Conservation (phyloP, 2,888 invertebrate species). For the Conus canariensis region DNA sequence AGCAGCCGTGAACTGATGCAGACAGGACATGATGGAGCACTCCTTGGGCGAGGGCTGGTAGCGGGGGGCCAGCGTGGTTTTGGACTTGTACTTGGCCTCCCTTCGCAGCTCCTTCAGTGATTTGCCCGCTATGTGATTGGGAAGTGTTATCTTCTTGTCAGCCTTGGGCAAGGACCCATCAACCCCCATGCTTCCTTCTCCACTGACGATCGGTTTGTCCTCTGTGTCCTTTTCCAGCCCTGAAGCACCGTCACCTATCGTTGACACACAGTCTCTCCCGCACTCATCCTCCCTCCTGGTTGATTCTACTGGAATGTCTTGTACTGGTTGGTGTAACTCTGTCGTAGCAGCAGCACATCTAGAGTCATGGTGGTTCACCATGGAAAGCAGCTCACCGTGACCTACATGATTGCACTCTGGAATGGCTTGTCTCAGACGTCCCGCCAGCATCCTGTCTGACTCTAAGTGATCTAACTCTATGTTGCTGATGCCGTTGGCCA, state of each 20-base stretch:
- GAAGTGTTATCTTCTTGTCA: not conserved
- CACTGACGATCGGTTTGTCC: not conserved
- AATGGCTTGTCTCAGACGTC: not conserved
- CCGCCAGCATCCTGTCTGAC: not conserved
- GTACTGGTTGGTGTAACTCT: not conserved
- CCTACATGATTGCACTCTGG: not conserved
- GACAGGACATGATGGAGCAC: slow-evolving; percentile 87
- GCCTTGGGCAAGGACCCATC: not conserved
- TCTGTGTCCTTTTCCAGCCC: not conserved
- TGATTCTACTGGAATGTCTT: not conserved
- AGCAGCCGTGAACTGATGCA: slow-evolving; percentile 94
- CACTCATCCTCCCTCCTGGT: not conserved
- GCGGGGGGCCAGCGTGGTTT: slow-evolving; percentile 80
- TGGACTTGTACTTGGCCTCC: slow-evolving; percentile 51
- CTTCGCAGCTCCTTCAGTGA: not conserved
- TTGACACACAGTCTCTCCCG: not conserved
- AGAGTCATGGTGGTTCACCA: not conserved
- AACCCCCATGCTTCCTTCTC: not conserved
- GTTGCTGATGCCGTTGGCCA: slow-evolving; percentile 40
- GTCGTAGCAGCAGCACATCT: too few relatives aligned
- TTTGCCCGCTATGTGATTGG: not conserved
- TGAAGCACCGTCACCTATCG: not conserved
- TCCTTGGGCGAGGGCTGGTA: slow-evolving; percentile 80
- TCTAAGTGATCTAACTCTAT: slow-evolving; percentile 5
- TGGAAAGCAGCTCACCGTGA: not conserved